phyloP scores from a whole-genome alignment of 2,888 invertebrate species.

The Crioceris asparagi region DNA sequence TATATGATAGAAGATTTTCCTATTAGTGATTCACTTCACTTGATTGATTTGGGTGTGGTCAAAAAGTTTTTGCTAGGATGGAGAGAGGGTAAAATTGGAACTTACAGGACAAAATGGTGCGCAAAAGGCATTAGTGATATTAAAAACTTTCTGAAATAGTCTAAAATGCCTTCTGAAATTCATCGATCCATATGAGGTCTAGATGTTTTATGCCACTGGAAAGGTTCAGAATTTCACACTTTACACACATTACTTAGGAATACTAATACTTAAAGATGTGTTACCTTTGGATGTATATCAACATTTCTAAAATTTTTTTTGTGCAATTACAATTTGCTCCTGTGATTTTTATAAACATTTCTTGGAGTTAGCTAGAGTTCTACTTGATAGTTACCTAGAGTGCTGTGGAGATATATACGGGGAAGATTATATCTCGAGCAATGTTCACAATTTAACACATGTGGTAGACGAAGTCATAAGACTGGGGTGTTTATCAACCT shows the following conservation, averaged over 20 bases:
- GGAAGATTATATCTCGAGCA: not conserved
- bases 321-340: conserved; percentile 3
- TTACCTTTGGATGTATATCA: conserved; percentile 2
- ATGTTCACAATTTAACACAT: not conserved
- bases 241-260: not conserved
- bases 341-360: not conserved
- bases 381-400: not conserved
- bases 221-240: not conserved
- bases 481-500: not conserved
- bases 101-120: not conserved
- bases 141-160: not conserved
- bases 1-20: conserved; percentile 4
- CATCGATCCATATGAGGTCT: not conserved
- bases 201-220: not conserved
- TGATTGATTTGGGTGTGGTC: not conserved
- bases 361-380: not conserved
- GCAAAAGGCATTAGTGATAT: not conserved
- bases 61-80: not conserved
- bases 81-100: not conserved
- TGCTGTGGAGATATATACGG: not conserved
- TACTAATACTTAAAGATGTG: not conserved
- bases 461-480: not conserved
- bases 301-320: conserved; percentile 1
- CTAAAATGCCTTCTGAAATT: not conserved
- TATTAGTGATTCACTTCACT: conserved; percentile 2